Conservation (phyloP, 2,797 vertebrate species). For the Champsocephalus esox region DNA sequence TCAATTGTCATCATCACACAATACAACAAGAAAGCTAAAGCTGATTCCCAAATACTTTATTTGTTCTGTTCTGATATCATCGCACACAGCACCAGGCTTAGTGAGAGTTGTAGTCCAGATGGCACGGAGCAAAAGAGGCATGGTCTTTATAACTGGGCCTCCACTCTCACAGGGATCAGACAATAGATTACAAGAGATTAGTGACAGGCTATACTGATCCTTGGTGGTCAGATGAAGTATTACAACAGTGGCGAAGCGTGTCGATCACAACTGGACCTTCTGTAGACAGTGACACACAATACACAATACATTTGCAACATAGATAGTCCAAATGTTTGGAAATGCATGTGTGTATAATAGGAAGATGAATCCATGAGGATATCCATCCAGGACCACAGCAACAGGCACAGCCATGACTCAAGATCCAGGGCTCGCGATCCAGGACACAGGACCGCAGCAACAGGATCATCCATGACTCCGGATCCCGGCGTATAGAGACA, state of each 20-base stretch:
- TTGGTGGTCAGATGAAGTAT: slow-evolving; percentile 59
- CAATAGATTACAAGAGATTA: slow-evolving; percentile 59
- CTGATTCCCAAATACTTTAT: slow-evolving; percentile 12
- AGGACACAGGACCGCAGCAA: no score
- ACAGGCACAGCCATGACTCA: no score
- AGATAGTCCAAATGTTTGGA: no score
- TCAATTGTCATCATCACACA: not conserved
- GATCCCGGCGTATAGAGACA: no score
- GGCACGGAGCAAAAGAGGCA: slow-evolving; percentile 29
- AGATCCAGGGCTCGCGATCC: no score
- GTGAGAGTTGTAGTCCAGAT: slow-evolving; percentile 5
- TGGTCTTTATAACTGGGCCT: slow-evolving; percentile 45
- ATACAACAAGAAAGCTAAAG: slow-evolving; percentile 2
- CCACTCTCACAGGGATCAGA: slow-evolving; percentile 39
- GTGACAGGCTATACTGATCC: slow-evolving; percentile 56
- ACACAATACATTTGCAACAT: no score
- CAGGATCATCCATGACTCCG: no score
- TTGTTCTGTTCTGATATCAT: slow-evolving; percentile 25
- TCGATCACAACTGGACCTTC: no score
- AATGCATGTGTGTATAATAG: no score
- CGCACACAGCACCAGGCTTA: slow-evolving; percentile 33
- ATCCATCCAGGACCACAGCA: no score
- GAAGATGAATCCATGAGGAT: no score
- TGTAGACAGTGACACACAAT: no score
- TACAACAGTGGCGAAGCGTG: slow-evolving; percentile 18